These are phyloP conservation scores for Papilio xuthus DNA, from an alignment of 1,140 invertebrate genomes.

Conservation along the genomic window DNA sequence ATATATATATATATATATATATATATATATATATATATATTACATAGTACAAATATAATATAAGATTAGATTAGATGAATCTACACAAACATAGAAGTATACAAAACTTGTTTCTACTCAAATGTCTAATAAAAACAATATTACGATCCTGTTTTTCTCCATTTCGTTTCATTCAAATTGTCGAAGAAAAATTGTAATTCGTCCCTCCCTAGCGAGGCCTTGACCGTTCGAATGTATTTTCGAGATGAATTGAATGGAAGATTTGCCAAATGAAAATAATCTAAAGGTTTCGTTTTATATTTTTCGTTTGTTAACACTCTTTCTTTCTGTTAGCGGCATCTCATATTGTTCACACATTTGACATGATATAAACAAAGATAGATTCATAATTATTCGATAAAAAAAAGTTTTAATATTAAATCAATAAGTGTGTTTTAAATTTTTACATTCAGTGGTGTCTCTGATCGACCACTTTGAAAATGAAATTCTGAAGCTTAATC, in stretches of 20 bases:
- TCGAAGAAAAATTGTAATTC: neutral
- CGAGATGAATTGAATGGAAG: neutral
- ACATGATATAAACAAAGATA: neutral
- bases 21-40: too few species aligned
- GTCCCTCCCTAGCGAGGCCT: neutral
- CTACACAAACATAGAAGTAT: neutral
- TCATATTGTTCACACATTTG: neutral
- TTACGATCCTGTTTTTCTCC: conserved; percentile 4
- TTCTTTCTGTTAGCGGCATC: neutral
- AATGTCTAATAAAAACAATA: conserved; percentile 2
- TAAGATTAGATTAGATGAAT: neutral
- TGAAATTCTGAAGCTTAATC: too few species aligned
- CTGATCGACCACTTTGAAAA: too few species aligned
- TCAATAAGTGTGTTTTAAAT: too few species aligned
- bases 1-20: too few species aligned
- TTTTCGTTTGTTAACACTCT: neutral
- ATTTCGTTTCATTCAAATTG: neutral
- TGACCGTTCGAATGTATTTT: neutral
- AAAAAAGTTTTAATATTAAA: too few species aligned
- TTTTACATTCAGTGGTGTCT: too few species aligned
- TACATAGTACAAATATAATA: neutral
- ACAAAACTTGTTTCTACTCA: neutral
- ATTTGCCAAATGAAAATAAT: neutral
- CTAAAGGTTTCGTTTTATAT: neutral
- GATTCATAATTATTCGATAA: neutral